Evolutionary conservation across 2,113 vertebrate genomes (phyloP).

Genomic region (Regulus satrapa): DNA sequence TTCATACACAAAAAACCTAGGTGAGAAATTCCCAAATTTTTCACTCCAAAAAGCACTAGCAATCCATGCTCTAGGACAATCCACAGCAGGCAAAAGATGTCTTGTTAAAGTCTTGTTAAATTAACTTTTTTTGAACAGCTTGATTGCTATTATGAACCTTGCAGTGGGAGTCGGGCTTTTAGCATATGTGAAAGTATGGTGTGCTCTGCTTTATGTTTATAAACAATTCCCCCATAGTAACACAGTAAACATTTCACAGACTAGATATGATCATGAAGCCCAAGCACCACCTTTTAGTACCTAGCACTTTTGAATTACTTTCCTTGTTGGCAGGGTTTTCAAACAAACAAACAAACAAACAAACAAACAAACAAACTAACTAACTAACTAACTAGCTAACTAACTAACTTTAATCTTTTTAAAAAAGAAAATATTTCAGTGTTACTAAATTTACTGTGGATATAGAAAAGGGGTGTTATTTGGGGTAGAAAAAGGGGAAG

Average conservation of each 20-base stretch:
- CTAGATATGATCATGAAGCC: background rate
- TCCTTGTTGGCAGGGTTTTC: background rate
- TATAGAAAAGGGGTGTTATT: background rate
- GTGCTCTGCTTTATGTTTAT: background rate
- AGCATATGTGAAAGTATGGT: background rate
- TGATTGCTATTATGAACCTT: background rate
- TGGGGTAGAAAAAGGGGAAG: background rate
- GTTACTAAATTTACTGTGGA: background rate
- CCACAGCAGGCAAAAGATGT: background rate
- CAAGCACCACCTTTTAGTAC: background rate
- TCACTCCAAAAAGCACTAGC: background rate
- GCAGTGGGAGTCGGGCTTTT: background rate
- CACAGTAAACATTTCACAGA: background rate
- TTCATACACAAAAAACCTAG: background rate
- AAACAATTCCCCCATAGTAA: background rate
- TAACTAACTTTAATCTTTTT: no score
- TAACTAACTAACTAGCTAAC: no score
- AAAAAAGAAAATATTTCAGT: background rate
- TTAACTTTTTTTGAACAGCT: background rate
- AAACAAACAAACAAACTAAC: background rate
- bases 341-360: background rate
- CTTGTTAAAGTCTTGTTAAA: background rate
- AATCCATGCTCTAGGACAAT: background rate
- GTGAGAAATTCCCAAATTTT: background rate
- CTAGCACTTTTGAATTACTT: background rate